These are phyloP conservation scores for Trypoxylon attenuatum DNA, from an alignment of 2,888 invertebrate species.

Conservation along the genomic window DNA sequence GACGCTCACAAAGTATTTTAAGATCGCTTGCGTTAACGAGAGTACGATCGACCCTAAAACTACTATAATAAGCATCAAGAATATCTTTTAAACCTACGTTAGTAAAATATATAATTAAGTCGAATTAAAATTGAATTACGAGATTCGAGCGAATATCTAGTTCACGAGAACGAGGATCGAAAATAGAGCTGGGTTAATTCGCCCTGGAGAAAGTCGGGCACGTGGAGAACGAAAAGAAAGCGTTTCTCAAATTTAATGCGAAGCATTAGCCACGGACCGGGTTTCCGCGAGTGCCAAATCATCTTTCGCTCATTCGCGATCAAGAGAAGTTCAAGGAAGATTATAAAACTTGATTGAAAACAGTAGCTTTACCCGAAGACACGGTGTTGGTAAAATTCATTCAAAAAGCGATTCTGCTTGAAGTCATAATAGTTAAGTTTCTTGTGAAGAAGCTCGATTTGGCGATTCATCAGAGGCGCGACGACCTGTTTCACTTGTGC, in stretches of 20 bases:
- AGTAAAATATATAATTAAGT: too few species aligned
- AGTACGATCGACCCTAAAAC: too few species aligned
- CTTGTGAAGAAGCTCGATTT: conserved; percentile 90
- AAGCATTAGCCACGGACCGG: neutral
- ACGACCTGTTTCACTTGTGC: conserved; percentile 90
- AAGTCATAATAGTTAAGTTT: conserved; percentile 88
- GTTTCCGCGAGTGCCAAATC: neutral
- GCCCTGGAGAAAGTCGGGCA: neutral
- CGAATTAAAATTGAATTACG: too few species aligned
- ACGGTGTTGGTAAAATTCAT: conserved; percentile 80
- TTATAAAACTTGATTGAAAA: neutral
- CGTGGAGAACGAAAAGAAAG: neutral
- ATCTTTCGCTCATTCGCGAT: neutral
- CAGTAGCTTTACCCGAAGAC: conserved; percentile 68
- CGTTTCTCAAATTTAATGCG: neutral
- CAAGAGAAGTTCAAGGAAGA: too few species aligned
- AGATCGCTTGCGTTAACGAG: too few species aligned
- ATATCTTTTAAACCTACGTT: too few species aligned
- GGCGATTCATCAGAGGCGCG: conserved; percentile 90
- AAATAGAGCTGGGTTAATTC: too few species aligned
- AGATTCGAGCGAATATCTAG: too few species aligned
- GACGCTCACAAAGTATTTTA: too few species aligned
- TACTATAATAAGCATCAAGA: too few species aligned
- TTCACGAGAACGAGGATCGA: too few species aligned
- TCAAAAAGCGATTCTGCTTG: conserved; percentile 85